Percentiles rank a stretch among this genome's conserved stretches.
Evolutionary conservation across 2,113 vertebrate species (phyloP).

Genomic region (Telmatochromis brachygnathus): DNA sequence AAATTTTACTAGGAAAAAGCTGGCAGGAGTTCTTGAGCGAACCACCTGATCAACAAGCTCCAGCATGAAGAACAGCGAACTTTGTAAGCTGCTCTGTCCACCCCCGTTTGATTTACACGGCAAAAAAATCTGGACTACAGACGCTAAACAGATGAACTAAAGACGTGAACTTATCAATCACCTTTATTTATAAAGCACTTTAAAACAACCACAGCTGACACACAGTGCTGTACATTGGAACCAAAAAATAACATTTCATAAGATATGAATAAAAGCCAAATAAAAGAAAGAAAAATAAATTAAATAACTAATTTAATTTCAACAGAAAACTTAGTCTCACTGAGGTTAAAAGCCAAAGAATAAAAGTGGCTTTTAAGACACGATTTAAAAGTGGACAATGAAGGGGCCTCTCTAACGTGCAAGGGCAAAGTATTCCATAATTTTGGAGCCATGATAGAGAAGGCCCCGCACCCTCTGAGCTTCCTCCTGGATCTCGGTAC

Average conservation of each 20-base stretch:
- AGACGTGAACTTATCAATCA: not conserved
- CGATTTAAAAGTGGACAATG: not conserved
- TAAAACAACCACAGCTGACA: not conserved
- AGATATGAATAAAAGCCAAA: not conserved
- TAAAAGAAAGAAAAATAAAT: not conserved
- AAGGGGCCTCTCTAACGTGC: accelerated
- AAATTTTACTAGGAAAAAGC: not conserved
- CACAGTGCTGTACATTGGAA: not conserved
- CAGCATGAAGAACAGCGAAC: not conserved
- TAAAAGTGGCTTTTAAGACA: not conserved
- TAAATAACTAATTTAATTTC: not conserved
- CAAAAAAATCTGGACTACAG: not conserved
- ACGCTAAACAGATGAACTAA: not conserved
- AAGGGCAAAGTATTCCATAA: not conserved
- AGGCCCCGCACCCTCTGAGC: not conserved
- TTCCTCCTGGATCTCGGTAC: not conserved
- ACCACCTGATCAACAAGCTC: not conserved
- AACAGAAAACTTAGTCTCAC: not conserved
- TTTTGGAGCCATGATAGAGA: accelerated
- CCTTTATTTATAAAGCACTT: not conserved
- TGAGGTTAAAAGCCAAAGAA: not conserved
- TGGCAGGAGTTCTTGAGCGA: not conserved
- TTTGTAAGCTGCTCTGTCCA: not conserved
- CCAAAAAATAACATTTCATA: not conserved
- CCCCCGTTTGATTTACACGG: not conserved